phyloP scores from a whole-genome alignment of 2,888 invertebrate species.

The Caenorhabditis sp. region DNA sequence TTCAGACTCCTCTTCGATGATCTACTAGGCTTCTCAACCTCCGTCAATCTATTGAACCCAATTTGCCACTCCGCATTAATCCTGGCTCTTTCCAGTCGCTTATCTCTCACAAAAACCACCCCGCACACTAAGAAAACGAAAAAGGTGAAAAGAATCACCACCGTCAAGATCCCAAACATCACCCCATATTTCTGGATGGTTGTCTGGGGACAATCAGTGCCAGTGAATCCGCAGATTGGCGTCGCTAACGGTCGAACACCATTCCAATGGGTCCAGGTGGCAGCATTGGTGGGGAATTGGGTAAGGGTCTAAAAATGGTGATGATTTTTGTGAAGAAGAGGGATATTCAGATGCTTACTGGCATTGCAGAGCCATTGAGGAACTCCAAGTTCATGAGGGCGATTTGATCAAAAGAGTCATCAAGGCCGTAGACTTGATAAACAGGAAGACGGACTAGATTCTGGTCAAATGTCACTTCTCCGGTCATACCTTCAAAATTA shows the following conservation, averaged over 20 bases:
- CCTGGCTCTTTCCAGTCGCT: slow-evolving; percentile 26
- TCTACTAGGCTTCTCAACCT: slow-evolving; percentile 7
- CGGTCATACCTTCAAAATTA: slow-evolving; percentile 22
- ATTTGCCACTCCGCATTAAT: slow-evolving; percentile 49
- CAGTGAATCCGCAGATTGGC: slow-evolving; percentile 47
- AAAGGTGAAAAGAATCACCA: slow-evolving; percentile 12
- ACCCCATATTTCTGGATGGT: slow-evolving; percentile 38
- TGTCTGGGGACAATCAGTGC: slow-evolving; percentile 35
- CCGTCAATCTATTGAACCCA: slow-evolving; percentile 11
- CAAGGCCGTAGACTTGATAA: slow-evolving; percentile 38
- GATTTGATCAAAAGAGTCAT: slow-evolving; percentile 24
- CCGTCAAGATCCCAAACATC: slow-evolving; percentile 25
- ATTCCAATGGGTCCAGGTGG: slow-evolving; percentile 28
- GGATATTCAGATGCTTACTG: slow-evolving; percentile 12
- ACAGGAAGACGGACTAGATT: slow-evolving; percentile 30
- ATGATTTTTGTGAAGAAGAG: too few relatives aligned
- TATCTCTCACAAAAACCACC: slow-evolving; percentile 6
- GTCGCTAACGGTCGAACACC: slow-evolving; percentile 25
- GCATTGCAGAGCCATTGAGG: slow-evolving; percentile 14
- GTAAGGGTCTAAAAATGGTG: too few relatives aligned
- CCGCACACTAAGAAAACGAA: slow-evolving; percentile 7
- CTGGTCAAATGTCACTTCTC: slow-evolving; percentile 31
- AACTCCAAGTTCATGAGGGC: slow-evolving; percentile 30
- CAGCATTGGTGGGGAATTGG: too few relatives aligned
- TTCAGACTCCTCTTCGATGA: slow-evolving; percentile 6